Base-by-base conservation (phyloP, 2,797 vertebrate genomes). In the Tamandua tetradactyla region DNA sequence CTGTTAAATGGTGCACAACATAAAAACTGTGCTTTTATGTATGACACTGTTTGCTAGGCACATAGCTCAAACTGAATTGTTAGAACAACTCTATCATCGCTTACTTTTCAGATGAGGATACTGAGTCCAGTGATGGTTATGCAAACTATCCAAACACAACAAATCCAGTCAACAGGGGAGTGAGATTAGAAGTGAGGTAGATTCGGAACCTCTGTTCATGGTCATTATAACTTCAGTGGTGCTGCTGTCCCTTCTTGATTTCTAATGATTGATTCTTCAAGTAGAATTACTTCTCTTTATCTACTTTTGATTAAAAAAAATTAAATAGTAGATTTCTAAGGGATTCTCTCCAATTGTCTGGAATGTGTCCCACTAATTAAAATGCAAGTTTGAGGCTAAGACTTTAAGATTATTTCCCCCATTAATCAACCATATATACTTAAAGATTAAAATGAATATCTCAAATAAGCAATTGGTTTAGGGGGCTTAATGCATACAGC, bases 371-470 rank as follows among this genome's bases (percentile, higher is more conserved):
- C 10, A 61, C 44, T 93, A 92, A 90, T 55, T 79, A 92, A 93
- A 71, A 86, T 74, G 49, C 13, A 87, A 94, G 76, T 69, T 22
- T 69, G 62, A 78, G 11, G 27, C n/a, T 92, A 25, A 66, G 90
- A 68, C 1, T n/a, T 71, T 90, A 87, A 8, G 23, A 76, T 57
- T 71, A 72, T 83, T 76, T 57, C 47, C 11, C 69, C 3, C 20
- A 87, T 91, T 83, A 69, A 87, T 78, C 61, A 91, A 90, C 91
- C 44, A 17, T 8, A 17, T 44, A 32, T 78, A 80, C 87, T 44
- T 74, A 93, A 93, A 91, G 40, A 94, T 47, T 42, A 79, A 93
- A 88, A 52, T 93, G 55, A 87, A 86, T 75, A 37, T 76, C 18
- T 89, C 55, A 71, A 18, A 27, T 25, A 68, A 59, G 72, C 20